Base-by-base conservation (phyloP, 2,113 vertebrate genomes). In the Eulemur rufifrons region DNA sequence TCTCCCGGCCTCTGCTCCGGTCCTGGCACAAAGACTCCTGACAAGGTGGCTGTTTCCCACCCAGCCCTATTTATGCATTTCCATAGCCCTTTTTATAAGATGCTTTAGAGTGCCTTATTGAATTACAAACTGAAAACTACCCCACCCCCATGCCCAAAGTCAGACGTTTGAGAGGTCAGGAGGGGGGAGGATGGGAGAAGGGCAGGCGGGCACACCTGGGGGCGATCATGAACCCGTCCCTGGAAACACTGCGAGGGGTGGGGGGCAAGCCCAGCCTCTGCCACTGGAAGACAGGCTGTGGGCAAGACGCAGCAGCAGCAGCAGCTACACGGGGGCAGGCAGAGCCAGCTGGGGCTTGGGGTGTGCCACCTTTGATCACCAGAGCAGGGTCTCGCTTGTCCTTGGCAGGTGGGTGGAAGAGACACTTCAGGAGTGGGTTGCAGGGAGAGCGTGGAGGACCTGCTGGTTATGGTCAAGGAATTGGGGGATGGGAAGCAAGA, bases 21-120 rank as follows among this genome's bases (percentile, higher is more conserved):
- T 17, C 45, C 0, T 0, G 0, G 37, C 27, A 34, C 6, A 15
- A 11, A 10, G 0, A 3, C 17, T 23, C 50, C 27, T 6, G 0
- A 37, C 14, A 6, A 7, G 8, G 47, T 25, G 20, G 23, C 52
- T 66, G 50, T 29, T 45, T 59, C 59, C 50, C 27, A 18, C 42
- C 42, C 6, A 12, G 54, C 29, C 23, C 15, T 80, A 25, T 64
- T 37, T 42, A 25, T 20, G 25, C 15, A 32, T 5, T 25, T 52
- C 54, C 63, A 18, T 1, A 23, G 14, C 11, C 71, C 47, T 61
- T 78, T 91, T 37, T 12, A 4, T 5, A 88, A 87, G 54, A 63
- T 12, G 3, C 59, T 59, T 88, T 37, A n/a, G 25, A 34, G 50
- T 81, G 52, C 77, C 37, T 74, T 80, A 80, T 0, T 42, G 50